Evolutionary conservation across 2,113 vertebrate genomes (phyloP).

Genomic region (Acanthochromis polyacanthus): DNA sequence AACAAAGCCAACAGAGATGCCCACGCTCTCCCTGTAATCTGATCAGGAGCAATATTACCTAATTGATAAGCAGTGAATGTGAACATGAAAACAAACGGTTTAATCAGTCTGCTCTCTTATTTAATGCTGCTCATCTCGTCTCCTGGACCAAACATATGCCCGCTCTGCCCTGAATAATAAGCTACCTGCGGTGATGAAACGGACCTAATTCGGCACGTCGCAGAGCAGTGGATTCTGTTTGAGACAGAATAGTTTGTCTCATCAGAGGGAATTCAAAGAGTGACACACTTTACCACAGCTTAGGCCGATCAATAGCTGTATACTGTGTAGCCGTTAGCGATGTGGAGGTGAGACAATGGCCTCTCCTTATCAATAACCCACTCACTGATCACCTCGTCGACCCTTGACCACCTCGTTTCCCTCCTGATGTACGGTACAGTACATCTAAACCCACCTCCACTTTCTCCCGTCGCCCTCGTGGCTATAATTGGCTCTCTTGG

Average conservation of each 20-base stretch:
- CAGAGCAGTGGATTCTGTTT: too few relatives aligned
- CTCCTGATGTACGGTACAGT: not conserved
- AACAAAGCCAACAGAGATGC: too few relatives aligned
- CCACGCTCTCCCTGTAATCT: not conserved
- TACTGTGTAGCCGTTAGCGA: not conserved
- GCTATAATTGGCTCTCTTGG: constrained; percentile 66
- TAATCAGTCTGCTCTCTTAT: too few relatives aligned
- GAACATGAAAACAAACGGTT: not conserved
- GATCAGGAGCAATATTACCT: not conserved
- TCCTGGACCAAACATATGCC: not conserved
- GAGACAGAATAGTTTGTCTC: too few relatives aligned
- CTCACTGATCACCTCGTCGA: not conserved
- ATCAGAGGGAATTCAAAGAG: not conserved
- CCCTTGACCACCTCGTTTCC: not conserved
- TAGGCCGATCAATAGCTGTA: not conserved
- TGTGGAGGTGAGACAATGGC: constrained; percentile 2
- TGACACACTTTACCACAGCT: constrained; percentile 2
- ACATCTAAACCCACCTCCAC: constrained; percentile 19
- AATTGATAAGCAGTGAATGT: not conserved
- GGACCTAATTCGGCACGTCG: too few relatives aligned
- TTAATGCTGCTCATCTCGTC: too few relatives aligned
- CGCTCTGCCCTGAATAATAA: not conserved
- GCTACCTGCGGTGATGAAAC: too few relatives aligned
- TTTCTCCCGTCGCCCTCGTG: not conserved
- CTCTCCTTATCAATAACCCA: not conserved